Conservation (phyloP, 2,797 vertebrate genomes). For the Borostomias antarcticus region DNA sequence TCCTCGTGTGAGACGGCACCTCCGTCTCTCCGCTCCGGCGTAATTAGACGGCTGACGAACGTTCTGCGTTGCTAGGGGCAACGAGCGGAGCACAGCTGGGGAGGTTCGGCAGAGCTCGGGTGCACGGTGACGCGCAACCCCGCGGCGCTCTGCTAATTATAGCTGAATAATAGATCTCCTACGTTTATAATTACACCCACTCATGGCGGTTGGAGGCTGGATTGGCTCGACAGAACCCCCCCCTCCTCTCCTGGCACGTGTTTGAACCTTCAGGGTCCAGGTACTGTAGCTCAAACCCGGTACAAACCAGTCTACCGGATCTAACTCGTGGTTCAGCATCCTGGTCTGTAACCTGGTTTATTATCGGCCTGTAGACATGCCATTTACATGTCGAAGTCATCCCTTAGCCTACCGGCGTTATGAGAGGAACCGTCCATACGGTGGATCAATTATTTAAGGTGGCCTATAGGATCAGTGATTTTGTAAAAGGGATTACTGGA, state of each 20-base stretch:
- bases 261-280: neutral
- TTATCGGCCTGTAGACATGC: no score
- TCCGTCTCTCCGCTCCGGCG: constrained; percentile 16
- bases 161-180: constrained; percentile 35
- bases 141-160: constrained; percentile 36
- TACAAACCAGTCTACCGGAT: neutral
- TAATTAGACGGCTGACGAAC: constrained; percentile 31
- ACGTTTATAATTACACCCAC: constrained; percentile 41
- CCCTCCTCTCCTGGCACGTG: neutral
- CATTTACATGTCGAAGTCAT: no score
- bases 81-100: constrained; percentile 46
- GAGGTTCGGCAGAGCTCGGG: constrained; percentile 21
- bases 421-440: no score
- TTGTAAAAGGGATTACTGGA: no score
- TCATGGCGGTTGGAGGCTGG: constrained; percentile 4
- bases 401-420: no score
- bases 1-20: constrained; percentile 4
- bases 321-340: no score
- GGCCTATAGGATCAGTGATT: no score
- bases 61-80: constrained; percentile 63
- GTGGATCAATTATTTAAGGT: no score
- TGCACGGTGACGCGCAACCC: constrained; percentile 30
- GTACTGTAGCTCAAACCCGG: no score
- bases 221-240: constrained; percentile 23
- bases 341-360: no score